These are phyloP conservation scores for Phycodurus eques DNA, from an alignment of 2,113 vertebrate genomes.

Conservation along the genomic window DNA sequence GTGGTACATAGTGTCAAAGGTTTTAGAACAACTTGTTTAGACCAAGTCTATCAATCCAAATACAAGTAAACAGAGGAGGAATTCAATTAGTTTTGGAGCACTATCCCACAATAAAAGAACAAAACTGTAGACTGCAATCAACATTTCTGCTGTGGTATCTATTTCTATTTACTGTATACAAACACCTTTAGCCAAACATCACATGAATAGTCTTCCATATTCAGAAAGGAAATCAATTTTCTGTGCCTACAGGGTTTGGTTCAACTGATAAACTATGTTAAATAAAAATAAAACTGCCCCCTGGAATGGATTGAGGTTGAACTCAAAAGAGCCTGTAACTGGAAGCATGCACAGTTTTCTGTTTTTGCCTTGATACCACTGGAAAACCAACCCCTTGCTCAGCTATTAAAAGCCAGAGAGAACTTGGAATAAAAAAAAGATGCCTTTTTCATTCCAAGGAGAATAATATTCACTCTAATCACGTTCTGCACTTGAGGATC, in stretches of 20 bases:
- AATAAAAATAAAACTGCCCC: neutral
- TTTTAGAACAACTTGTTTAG: too few species aligned
- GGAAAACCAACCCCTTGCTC: neutral
- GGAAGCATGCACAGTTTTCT: neutral
- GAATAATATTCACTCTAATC: slow-evolving; percentile 32
- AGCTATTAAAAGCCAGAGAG: neutral
- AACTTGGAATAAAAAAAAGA: neutral
- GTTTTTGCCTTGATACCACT: neutral
- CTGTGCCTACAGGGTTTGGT: neutral
- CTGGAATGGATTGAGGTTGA: neutral
- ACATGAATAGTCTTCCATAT: neutral
- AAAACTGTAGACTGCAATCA: too few species aligned
- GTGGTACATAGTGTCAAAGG: too few species aligned
- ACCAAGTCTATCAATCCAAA: too few species aligned
- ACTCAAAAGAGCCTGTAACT: neutral
- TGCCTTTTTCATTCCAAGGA: neutral
- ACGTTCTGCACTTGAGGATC: slow-evolving; percentile 33
- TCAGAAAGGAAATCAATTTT: neutral
- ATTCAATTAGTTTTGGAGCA: too few species aligned
- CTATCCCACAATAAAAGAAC: too few species aligned
- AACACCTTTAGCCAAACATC: neutral
- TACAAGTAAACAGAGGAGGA: too few species aligned
- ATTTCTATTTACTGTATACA: too few species aligned
- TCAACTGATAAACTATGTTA: neutral
- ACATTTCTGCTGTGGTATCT: too few species aligned